These are phyloP conservation scores for Polia nebulosa DNA, from an alignment of 2,888 invertebrate species.

Conservation along the genomic window DNA sequence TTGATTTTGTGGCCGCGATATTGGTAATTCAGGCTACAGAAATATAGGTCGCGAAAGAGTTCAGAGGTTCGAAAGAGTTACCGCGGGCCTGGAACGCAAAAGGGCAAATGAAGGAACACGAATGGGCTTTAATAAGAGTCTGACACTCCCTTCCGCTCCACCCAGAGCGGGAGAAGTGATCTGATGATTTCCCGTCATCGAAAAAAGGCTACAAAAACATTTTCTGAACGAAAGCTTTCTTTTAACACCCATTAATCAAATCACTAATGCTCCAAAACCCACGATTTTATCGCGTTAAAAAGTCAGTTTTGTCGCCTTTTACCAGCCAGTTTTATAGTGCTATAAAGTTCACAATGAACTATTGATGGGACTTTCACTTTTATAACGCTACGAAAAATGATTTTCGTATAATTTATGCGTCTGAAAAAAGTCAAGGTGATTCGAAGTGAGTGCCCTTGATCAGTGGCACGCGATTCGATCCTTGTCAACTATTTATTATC, in stretches of 20 bases:
- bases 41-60: no score
- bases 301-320: conserved; percentile 2
- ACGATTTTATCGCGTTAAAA: conserved; percentile 24
- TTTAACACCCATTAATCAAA: conserved; percentile 9
- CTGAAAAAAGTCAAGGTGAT: conserved; percentile 70
- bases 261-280: not conserved
- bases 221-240: not conserved
- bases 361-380: conserved; percentile 31
- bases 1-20: not conserved
- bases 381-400: conserved; percentile 47
- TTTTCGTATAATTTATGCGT: conserved; percentile 61
- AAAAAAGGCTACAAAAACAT: not conserved
- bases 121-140: no score
- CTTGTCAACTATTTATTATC: conserved; percentile 61
- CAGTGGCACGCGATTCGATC: conserved; percentile 69
- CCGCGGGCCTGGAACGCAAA: no score
- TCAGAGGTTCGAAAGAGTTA: no score
- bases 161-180: no score
- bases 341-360: conserved; percentile 49
- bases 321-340: conserved; percentile 29
- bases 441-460: conserved; percentile 63
- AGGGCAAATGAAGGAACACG: no score
- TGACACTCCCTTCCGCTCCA: no score
- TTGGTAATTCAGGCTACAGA: not conserved
- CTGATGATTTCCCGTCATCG: no score